Base-by-base conservation (phyloP, 2,888 invertebrate genomes). In the Hemicrepidius hirtus region DNA sequence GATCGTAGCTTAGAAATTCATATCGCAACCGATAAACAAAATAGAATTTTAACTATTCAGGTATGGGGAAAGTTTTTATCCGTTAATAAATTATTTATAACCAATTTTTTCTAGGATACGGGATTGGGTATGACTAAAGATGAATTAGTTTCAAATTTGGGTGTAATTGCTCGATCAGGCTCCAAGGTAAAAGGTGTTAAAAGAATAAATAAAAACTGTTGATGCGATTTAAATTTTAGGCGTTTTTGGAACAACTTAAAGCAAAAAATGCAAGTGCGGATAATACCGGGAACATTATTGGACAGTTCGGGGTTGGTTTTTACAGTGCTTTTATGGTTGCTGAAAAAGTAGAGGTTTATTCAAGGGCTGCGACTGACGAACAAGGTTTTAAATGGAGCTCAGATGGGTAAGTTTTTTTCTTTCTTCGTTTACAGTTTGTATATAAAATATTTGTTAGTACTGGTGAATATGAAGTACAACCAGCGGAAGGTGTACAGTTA, bases 311-410 rank as follows among this genome's bases (percentile, higher is more conserved):
- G 77, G 99, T 99, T 16, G 99, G 98, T 0, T 99, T 99, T 86
- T 99, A 99, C 86, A 98, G 98, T 12, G 93, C 95, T 0, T 99
- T 99, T 85, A 98, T 99, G 96, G 98, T 98, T 2, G 97, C 97
- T 20, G 94, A 97, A 80, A 94, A 93, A 84, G 97, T 99, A 24
- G 97, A 97, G 82, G 98, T 98, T 0, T 98, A 88, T 84, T 96
- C 97, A 1, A 91, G 92, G 82, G 93, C 94, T 68, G 92, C 93
- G 70, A 84, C 85, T 3, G 90, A 91, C 75, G 90, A 92, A 0
- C 89, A 91, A 10, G 97, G 96, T 0, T 92, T 93, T 81, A 92
- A 92, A 82, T 98, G 98, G 98, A 89, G 89, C 40, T 97, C 97
- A 66, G 97, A 97, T 88, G 98, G 98, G 95, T 96, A 86, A 86